These are phyloP conservation scores for Chiloscyllium punctatum DNA, from an alignment of 2,797 vertebrate genomes.

Conservation along the genomic window DNA sequence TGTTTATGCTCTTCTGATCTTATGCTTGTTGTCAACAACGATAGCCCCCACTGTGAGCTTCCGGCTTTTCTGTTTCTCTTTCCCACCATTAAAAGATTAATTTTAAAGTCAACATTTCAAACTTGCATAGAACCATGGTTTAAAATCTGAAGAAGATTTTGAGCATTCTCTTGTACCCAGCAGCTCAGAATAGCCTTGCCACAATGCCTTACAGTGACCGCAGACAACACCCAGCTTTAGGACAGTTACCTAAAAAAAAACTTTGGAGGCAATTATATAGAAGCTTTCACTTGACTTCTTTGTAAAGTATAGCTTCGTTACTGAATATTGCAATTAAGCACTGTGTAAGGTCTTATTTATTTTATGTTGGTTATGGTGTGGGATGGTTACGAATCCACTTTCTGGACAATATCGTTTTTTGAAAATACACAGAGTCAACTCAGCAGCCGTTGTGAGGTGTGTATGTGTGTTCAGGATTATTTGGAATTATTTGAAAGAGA, in stretches of 20 bases:
- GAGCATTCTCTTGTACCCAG: background rate
- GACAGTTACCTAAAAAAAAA: background rate
- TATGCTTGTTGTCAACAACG: background rate
- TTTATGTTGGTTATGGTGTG: conserved; percentile 6
- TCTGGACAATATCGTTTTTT: background rate
- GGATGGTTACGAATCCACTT: background rate
- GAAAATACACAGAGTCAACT: background rate
- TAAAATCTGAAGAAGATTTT: conserved; percentile 13
- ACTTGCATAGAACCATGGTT: background rate
- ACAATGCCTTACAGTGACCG: conserved; percentile 2
- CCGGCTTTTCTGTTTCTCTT: background rate
- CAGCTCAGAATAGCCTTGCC: background rate
- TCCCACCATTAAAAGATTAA: too few species aligned
- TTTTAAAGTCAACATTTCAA: background rate
- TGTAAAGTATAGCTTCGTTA: conserved; percentile 23
- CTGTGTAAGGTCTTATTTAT: conserved; percentile 9
- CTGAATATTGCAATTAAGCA: conserved; percentile 32
- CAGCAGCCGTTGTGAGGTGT: background rate
- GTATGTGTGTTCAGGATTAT: background rate
- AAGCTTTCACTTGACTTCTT: conserved; percentile 23
- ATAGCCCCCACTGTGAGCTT: background rate
- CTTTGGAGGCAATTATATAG: conserved; percentile 17
- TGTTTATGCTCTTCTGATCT: too few species aligned
- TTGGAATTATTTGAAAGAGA: background rate
- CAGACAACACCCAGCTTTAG: conserved; percentile 31